Percentiles rank a stretch among this genome's conserved stretches.
These are phyloP conservation scores for Archaeoteleia sp. DNA, from an alignment of 2,888 invertebrate genomes.

Conservation along the genomic window DNA sequence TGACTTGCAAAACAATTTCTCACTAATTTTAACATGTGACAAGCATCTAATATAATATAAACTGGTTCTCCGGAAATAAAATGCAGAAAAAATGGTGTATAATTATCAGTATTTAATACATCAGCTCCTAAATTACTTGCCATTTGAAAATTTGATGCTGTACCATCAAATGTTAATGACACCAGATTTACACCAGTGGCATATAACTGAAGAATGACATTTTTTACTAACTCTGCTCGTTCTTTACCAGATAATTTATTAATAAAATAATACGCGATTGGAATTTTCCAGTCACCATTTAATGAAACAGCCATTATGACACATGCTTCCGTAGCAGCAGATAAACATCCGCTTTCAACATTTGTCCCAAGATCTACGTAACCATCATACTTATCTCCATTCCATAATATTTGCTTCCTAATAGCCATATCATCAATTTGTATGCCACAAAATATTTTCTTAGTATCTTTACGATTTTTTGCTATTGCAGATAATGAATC, in stretches of 20 bases:
- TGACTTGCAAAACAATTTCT: slow-evolving; percentile 26
- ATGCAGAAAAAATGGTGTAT: slow-evolving; percentile 8
- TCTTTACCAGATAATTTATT: slow-evolving; percentile 20
- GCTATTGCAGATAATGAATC: slow-evolving; percentile 9
- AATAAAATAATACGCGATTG: slow-evolving; percentile 35
- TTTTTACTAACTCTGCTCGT: slow-evolving; percentile 10
- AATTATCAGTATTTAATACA: slow-evolving; percentile 6
- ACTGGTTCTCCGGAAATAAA: slow-evolving; percentile 14
- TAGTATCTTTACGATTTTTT: not conserved
- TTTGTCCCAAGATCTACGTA: no score
- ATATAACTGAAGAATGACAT: slow-evolving; percentile 24
- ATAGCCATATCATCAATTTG: slow-evolving; percentile 38
- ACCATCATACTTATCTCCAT: no score
- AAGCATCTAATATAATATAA: slow-evolving; percentile 28
- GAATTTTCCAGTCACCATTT: slow-evolving; percentile 36
- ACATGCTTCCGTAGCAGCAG: slow-evolving; percentile 19
- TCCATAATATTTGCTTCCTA: slow-evolving; percentile 9
- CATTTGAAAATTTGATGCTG: slow-evolving; percentile 23
- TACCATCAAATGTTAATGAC: slow-evolving; percentile 43
- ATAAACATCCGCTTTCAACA: no score
- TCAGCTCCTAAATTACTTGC: slow-evolving; percentile 28
- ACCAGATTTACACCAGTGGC: slow-evolving; percentile 24
- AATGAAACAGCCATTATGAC: slow-evolving; percentile 33
- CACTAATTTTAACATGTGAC: slow-evolving; percentile 41
- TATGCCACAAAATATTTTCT: slow-evolving; percentile 21